These are phyloP conservation scores for Rhynchotus rufescens DNA, from an alignment of 2,797 vertebrate species.

Conservation along the genomic window DNA sequence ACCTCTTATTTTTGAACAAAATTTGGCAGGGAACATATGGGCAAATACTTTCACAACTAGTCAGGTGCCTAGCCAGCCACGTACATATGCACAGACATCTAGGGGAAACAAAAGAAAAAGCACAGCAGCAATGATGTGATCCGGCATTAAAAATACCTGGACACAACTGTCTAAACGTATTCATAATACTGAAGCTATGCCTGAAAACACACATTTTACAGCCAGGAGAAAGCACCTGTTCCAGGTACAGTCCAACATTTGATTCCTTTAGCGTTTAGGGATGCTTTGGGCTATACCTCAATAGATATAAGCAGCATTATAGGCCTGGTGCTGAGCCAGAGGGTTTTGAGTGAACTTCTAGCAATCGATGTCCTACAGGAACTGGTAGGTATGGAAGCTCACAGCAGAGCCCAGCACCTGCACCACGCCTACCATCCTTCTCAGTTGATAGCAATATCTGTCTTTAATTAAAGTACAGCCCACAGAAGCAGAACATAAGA, in stretches of 20 bases:
- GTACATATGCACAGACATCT: background rate
- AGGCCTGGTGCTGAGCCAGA: background rate
- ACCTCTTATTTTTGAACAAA: background rate
- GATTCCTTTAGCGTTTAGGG: background rate
- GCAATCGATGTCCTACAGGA: background rate
- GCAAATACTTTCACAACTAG: background rate
- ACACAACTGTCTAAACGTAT: background rate
- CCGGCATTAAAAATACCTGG: background rate
- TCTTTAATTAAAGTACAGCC: background rate
- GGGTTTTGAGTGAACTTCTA: background rate
- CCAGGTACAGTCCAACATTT: background rate
- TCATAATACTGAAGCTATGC: too few relatives aligned
- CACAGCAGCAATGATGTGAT: background rate
- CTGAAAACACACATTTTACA: background rate
- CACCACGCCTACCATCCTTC: background rate
- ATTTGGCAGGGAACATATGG: background rate
- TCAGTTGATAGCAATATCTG: background rate
- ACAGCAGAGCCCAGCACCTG: background rate
- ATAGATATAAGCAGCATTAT: background rate
- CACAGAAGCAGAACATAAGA: background rate
- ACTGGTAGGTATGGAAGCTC: background rate
- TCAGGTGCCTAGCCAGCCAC: background rate
- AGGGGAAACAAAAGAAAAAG: background rate
- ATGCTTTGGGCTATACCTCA: background rate
- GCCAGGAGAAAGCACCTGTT: background rate